Conservation (phyloP, 2,113 vertebrate genomes). For the Ictalurus punctatus region DNA sequence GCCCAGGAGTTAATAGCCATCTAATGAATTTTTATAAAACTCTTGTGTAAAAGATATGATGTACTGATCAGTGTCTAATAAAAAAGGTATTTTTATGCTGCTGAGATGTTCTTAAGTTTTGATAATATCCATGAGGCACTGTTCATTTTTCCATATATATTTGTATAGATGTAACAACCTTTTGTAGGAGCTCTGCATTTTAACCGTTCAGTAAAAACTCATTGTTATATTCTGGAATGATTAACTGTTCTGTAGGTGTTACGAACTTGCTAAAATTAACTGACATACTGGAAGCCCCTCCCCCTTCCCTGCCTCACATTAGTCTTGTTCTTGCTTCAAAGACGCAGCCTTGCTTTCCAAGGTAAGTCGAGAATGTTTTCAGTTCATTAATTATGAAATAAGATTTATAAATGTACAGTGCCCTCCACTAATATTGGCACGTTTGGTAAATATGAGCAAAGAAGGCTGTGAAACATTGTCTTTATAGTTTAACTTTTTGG, state of each 20-base stretch:
- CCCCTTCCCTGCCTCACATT: background rate
- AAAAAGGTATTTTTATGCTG: background rate
- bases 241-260: background rate
- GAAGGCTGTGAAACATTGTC: too few relatives aligned
- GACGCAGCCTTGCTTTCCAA: background rate
- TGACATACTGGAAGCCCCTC: background rate
- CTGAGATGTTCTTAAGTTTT: background rate
- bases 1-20: background rate
- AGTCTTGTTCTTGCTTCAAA: background rate
- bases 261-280: background rate
- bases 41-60: slow-evolving; percentile 1
- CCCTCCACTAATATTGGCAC: too few relatives aligned
- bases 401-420: too few relatives aligned
- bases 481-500: too few relatives aligned
- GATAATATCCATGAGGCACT: background rate
- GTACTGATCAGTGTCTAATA: slow-evolving; percentile 25
- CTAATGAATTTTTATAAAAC: background rate
- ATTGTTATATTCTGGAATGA: background rate
- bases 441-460: too few relatives aligned
- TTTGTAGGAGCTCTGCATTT: background rate
- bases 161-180: background rate
- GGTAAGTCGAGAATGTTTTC: background rate
- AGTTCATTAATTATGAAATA: too few relatives aligned
- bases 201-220: too few relatives aligned
- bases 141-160: background rate